Conservation (phyloP, 2,113 vertebrate species). For the Dicaeum eximium region DNA sequence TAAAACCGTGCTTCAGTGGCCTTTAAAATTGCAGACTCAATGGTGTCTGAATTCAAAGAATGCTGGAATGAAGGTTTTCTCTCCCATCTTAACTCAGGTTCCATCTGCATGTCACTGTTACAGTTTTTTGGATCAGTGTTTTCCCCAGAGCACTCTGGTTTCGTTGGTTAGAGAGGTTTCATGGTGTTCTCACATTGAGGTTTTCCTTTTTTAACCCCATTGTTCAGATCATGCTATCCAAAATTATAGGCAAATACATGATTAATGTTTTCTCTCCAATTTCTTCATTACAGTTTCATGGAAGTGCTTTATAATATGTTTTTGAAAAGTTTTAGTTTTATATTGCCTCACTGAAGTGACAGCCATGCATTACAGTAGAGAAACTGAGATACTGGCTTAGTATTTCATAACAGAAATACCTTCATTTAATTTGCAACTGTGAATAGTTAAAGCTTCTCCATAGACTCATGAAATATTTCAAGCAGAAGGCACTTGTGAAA, state of each 20-base stretch:
- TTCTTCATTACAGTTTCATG: not conserved
- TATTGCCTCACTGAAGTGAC: not conserved
- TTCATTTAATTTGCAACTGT: not conserved
- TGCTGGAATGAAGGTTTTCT: not conserved
- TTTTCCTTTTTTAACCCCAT: not conserved
- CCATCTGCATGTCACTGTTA: not conserved
- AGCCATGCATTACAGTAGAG: not conserved
- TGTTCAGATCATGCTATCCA: not conserved
- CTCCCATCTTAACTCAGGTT: not conserved
- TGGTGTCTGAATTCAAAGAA: not conserved
- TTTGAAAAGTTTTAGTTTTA: not conserved
- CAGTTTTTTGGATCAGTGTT: not conserved
- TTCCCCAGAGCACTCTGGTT: not conserved
- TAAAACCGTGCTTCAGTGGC: not conserved
- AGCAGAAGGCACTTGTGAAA: not conserved
- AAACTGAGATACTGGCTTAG: not conserved
- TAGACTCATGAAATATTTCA: not conserved
- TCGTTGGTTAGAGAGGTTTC: not conserved
- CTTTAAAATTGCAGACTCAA: not conserved
- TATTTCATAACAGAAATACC: not conserved
- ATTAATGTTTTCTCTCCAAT: not conserved
- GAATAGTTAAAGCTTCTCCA: not conserved
- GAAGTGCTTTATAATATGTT: not conserved
- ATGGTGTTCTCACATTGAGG: not conserved
- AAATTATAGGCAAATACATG: not conserved